Percentiles rank a stretch among this genome's conserved stretches.
Evolutionary conservation across 2,888 invertebrate species (phyloP).

Genomic region (Branchipolynoe longqiensis): DNA sequence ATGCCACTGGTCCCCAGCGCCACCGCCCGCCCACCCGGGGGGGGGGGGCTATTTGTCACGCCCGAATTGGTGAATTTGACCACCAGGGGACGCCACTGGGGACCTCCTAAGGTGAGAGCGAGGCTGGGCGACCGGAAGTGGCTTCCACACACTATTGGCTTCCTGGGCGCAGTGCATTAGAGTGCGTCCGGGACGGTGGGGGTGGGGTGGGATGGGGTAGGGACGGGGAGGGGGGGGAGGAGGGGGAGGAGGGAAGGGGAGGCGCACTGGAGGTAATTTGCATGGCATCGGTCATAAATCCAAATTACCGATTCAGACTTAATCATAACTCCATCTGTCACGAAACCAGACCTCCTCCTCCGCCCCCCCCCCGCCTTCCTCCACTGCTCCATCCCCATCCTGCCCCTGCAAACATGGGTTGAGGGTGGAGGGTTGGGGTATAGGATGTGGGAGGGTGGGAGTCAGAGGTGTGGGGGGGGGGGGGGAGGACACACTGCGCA

Average conservation of each 20-base stretch:
- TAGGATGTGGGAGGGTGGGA: too few species aligned
- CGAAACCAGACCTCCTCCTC: background rate
- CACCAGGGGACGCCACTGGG: slow-evolving; percentile 5
- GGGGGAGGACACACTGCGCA: too few species aligned
- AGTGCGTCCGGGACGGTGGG: background rate
- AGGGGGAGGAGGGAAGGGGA: background rate
- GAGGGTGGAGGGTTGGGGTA: too few species aligned
- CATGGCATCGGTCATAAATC: slow-evolving; percentile 1
- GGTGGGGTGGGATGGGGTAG: background rate
- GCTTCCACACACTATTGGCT: slow-evolving; percentile 8
- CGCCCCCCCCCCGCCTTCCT: background rate
- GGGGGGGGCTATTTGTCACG: background rate
- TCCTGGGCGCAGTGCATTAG: background rate
- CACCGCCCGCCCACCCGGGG: background rate
- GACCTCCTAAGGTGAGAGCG: slow-evolving; percentile 12
- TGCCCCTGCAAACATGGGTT: too few species aligned
- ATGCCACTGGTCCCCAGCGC: background rate
- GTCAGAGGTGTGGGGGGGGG: too few species aligned
- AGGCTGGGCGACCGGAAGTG: slow-evolving; percentile 3
- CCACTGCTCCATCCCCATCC: background rate
- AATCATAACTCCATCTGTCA: background rate
- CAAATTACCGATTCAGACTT: background rate
- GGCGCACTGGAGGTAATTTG: background rate
- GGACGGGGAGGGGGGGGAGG: background rate
- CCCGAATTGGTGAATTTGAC: background rate